Evolutionary conservation across 2,113 vertebrate genomes (phyloP), one percentile per base, ranked within the genome.

Genomic region (Larimichthys polyactis): DNA sequence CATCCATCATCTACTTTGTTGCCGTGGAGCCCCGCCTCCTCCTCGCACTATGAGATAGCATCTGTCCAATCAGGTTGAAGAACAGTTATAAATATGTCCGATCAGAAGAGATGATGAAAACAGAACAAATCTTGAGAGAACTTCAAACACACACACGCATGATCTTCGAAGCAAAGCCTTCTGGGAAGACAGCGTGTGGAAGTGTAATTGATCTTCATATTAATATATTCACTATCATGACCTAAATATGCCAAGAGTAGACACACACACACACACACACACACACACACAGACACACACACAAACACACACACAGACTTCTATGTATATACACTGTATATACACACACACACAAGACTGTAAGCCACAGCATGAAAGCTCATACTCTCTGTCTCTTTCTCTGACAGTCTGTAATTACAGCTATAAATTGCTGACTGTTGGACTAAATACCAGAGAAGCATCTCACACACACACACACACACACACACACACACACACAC

Each of bases 321-420:
- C 36, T 40, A 40, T 40, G 36, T 27, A 66, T 22, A 54, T 58
- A 68, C 32, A 43, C 29, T 40, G 36, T 40, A 29, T 19, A 27
- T n/a, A 64, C 32, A 60, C 46, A 32, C 59, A 62, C 44, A 57
- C 36, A 81, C 52, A 67, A 51, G 66, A 71, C 75, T 86, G 72
- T 88, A 62, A 75, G 63, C 72, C 85, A 55, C 88, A 85, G 81
- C 89, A 83, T 78, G 78, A 81, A 85, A 78, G 64, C 68, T 82
- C 84, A 57, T 67, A 71, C 55, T 69, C 86, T 79, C 32, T 66
- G 69, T 86, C 88, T 85, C 58, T 84, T 46, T 82, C 71, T 72
- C 48, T 70, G 64, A 79, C 63, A 76, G 77, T 71, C 85, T 92
- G 32, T 93, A 92, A 93, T 93, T 92, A 91, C 40, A 54, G 89